Percentiles rank a stretch among this genome's conserved stretches.
Evolutionary conservation across 2,797 vertebrate genomes (phyloP).

Genomic region (Huso huso): DNA sequence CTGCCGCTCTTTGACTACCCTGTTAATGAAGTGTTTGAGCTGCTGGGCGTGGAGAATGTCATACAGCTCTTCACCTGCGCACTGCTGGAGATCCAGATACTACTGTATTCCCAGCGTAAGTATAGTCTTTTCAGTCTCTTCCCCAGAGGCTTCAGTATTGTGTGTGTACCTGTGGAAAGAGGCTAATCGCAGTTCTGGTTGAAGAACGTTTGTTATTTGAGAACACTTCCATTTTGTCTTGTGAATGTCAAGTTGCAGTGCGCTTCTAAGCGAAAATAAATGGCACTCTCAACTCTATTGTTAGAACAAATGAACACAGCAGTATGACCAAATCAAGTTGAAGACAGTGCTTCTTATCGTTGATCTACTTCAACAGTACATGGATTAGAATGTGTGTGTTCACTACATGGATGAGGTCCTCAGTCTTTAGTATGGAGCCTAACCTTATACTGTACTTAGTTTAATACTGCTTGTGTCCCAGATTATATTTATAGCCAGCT

Average conservation of each 20-base stretch:
- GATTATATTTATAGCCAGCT: background rate
- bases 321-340: too few relatives aligned
- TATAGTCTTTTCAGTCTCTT: constrained; percentile 24
- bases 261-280: too few relatives aligned
- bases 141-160: background rate
- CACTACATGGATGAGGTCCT: too few relatives aligned
- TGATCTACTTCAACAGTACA: too few relatives aligned
- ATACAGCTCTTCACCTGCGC: constrained; percentile 96
- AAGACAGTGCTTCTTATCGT: too few relatives aligned
- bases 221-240: background rate
- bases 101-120: constrained; percentile 98
- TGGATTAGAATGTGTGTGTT: too few relatives aligned
- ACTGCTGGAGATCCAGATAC: constrained; percentile 96
- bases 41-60: constrained; percentile 92
- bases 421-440: too few relatives aligned
- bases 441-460: background rate
- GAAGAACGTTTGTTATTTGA: constrained; percentile 22
- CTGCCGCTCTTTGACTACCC: constrained; percentile 93
- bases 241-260: too few relatives aligned
- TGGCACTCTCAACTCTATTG: too few relatives aligned
- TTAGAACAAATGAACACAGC: too few relatives aligned
- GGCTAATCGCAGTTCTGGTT: constrained; percentile 28
- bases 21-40: constrained; percentile 78
- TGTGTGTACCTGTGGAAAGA: background rate
- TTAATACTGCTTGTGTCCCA: background rate